Evolutionary conservation across 2,113 vertebrate genomes (phyloP), one percentile per base, ranked within the genome.

Genomic region (Vulpes lagopus): DNA sequence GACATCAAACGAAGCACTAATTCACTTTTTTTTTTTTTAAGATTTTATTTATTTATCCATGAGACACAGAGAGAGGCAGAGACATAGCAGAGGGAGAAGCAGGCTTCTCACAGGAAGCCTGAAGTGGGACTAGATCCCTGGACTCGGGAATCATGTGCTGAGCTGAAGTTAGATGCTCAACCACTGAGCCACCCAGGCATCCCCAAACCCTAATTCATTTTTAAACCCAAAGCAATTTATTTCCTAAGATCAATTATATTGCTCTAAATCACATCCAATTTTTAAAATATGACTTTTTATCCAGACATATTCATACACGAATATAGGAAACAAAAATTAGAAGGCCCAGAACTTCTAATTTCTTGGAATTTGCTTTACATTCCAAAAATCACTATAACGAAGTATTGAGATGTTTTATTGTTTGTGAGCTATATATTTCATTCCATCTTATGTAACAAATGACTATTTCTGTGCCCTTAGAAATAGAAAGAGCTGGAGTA

Each of bases 281-380:
- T 89, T 89, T 55, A 86, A 86, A 79, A 94, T 80, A 95, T 51
- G 80, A 86, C 62, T 67, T 73, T 1, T 71, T 96, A 81, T 67
- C 20, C 51, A 84, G 71, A 64, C 4, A 60, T 74, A 84, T 43
- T 27, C 35, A 89, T 78, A 85, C 2, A 83, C n/a, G 74, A 93
- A 69, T n/a, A 89, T 5, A 88, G 38, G 6, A 43, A 95, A 85
- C 16, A 93, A 97, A 96, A 87, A 16, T 32, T 25, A 78, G 65
- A 97, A 96, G 15, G 2, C 3, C 27, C 59, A 1, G 30, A 23
- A 20, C 82, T 92, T 16, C 23, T 86, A 84, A 71, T 91, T 82
- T 95, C 60, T 88, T 16, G 8, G 93, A 96, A 92, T 67, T 82
- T 60, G 20, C 38, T 95, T 94, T 87, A 96, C 74, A 62, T 97